These are phyloP conservation scores for Lagria hirta DNA, from an alignment of 2,888 invertebrate genomes.

Conservation along the genomic window DNA sequence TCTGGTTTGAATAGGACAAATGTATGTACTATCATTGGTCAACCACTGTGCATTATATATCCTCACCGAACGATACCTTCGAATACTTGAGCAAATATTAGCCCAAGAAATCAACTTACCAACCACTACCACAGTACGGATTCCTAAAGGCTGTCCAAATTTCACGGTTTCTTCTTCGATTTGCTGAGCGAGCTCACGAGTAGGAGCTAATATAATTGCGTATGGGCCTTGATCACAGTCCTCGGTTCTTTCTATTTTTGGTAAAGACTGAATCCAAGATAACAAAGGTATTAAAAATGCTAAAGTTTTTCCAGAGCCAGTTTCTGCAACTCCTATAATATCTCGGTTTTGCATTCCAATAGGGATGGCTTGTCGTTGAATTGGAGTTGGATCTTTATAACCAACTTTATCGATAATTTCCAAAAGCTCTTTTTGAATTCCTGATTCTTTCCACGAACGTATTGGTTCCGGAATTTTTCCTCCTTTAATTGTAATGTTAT, in stretches of 20 bases:
- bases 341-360: constrained; percentile 94
- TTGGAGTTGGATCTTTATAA: constrained; percentile 97
- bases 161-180: constrained; percentile 99
- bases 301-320: constrained; percentile 94
- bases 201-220: constrained; percentile 98
- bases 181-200: constrained; percentile 98
- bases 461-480: constrained; percentile 97
- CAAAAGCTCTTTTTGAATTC: constrained; percentile 84
- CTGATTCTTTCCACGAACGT: constrained; percentile 92
- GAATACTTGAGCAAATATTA: too few relatives aligned
- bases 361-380: constrained; percentile 98
- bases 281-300: constrained; percentile 97
- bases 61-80: too few relatives aligned
- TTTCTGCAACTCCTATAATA: constrained; percentile 99
- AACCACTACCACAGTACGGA: constrained; percentile 96
- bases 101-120: too few relatives aligned
- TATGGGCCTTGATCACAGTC: constrained; percentile 96
- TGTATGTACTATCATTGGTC: too few relatives aligned
- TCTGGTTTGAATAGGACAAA: too few relatives aligned
- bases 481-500: constrained; percentile 97
- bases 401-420: constrained; percentile 94
- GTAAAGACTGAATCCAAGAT: constrained; percentile 96
- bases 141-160: constrained; percentile 89
- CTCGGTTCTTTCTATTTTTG: constrained; percentile 90
- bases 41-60: too few relatives aligned